Percentiles rank a stretch among this genome's conserved stretches.
phyloP scores from a whole-genome alignment of 2,888 invertebrate genomes.

The Machimus rusticus region DNA sequence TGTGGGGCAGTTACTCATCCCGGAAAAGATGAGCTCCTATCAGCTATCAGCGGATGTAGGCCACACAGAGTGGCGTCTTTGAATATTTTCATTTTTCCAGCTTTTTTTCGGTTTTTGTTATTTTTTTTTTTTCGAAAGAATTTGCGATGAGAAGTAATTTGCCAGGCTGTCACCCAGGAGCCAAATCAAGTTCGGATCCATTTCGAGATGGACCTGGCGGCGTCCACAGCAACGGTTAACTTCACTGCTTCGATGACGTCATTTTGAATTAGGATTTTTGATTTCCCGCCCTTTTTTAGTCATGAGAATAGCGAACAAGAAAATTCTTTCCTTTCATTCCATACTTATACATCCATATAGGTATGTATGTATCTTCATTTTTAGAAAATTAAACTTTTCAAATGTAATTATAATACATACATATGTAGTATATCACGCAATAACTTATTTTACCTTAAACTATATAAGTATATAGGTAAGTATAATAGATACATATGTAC shows the following conservation, averaged over 20 bases:
- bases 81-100: neutral
- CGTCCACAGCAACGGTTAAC: neutral
- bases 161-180: neutral
- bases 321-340: too few relatives aligned
- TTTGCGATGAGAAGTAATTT: neutral
- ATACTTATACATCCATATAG: too few relatives aligned
- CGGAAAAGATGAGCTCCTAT: neutral
- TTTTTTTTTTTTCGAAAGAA: neutral
- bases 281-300: neutral
- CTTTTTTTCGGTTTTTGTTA: neutral
- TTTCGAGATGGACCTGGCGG: neutral
- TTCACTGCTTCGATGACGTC: neutral
- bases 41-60: neutral
- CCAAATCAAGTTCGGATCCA: neutral
- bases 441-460: too few relatives aligned
- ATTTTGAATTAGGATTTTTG: neutral
- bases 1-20: neutral
- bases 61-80: neutral
- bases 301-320: neutral
- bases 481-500: too few relatives aligned
- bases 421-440: too few relatives aligned
- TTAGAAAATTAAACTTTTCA: too few relatives aligned
- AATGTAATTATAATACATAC: too few relatives aligned
- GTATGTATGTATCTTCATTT: too few relatives aligned
- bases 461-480: too few relatives aligned